Evolutionary conservation across 2,797 vertebrate genomes (phyloP).

Genomic region (Enteromius unitaeniatus): DNA sequence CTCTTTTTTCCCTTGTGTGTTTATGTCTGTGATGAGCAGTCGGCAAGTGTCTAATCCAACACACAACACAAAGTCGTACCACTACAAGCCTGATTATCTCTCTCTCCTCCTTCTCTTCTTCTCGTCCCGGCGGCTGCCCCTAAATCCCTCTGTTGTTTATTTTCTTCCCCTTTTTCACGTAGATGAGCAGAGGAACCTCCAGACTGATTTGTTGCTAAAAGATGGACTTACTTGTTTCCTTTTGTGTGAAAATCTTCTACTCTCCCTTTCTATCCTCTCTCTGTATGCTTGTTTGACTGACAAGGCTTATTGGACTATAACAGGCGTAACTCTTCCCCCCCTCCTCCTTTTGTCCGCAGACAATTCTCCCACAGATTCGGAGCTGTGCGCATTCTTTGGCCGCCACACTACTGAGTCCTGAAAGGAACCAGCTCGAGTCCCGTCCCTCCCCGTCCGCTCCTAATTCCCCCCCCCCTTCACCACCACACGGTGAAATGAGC

Average conservation of each 20-base stretch:
- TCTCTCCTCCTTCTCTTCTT: constrained; percentile 44
- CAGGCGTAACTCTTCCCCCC: constrained; percentile 95
- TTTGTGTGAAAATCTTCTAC: constrained; percentile 99
- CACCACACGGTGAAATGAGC: constrained; percentile 91
- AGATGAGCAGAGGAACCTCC: constrained; percentile 90
- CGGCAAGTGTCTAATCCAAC: constrained; percentile 52
- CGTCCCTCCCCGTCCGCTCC: constrained; percentile 89
- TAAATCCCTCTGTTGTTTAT: constrained; percentile 93
- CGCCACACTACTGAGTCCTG: constrained; percentile 94
- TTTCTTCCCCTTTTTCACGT: constrained; percentile 88
- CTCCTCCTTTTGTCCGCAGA: constrained; percentile 92
- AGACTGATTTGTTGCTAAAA: constrained; percentile 97
- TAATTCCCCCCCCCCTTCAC: constrained; percentile 63
- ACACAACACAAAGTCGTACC: constrained; percentile 52
- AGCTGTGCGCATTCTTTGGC: constrained; percentile 96
- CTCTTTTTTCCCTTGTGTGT: constrained; percentile 23
- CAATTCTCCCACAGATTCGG: constrained; percentile 98
- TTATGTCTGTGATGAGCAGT: constrained; percentile 35
- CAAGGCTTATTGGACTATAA: constrained; percentile 99
- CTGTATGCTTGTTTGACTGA: constrained; percentile 98
- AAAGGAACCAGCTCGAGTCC: constrained; percentile 92
- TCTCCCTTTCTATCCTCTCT: constrained; percentile 89
- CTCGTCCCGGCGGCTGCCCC: constrained; percentile 67
- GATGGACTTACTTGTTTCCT: constrained; percentile 99
- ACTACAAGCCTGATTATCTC: constrained; percentile 60